A percentile compares a stretch with the other conserved stretches of the same genome.
Conservation (phyloP, 2,113 vertebrate species). For the Gavia stellata region DNA sequence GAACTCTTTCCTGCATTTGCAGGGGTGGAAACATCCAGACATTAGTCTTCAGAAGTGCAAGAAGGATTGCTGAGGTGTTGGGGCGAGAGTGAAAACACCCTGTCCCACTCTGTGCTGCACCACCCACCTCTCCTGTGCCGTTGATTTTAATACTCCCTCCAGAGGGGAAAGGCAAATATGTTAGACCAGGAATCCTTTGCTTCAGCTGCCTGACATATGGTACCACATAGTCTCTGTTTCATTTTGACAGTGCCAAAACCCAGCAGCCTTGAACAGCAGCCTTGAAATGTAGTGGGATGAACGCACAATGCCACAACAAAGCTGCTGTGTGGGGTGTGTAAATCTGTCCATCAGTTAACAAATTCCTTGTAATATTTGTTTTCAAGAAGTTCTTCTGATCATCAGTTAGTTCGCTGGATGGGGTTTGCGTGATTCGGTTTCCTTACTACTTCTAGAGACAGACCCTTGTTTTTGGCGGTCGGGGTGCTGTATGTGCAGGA, state of each 20-base stretch:
- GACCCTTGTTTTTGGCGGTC: not conserved
- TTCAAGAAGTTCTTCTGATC: not conserved
- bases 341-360: constrained; percentile 24
- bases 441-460: not conserved
- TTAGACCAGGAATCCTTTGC: not conserved
- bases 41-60: not conserved
- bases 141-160: not conserved
- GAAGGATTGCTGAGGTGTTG: not conserved
- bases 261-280: constrained; percentile 38
- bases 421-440: not conserved
- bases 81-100: not conserved
- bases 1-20: not conserved
- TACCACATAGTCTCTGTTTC: constrained; percentile 4
- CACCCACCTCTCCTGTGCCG: not conserved
- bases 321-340: not conserved
- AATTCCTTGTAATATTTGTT: not conserved
- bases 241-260: constrained; percentile 33
- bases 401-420: not conserved
- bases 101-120: not conserved
- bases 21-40: not conserved
- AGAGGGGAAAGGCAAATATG: not conserved
- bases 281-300: constrained; percentile 31
- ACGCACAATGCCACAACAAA: constrained; percentile 6
- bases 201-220: constrained; percentile 59
- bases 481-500: not conserved